Conservation (phyloP, 2,888 invertebrate genomes). For the Sinhomidia bicolor region DNA sequence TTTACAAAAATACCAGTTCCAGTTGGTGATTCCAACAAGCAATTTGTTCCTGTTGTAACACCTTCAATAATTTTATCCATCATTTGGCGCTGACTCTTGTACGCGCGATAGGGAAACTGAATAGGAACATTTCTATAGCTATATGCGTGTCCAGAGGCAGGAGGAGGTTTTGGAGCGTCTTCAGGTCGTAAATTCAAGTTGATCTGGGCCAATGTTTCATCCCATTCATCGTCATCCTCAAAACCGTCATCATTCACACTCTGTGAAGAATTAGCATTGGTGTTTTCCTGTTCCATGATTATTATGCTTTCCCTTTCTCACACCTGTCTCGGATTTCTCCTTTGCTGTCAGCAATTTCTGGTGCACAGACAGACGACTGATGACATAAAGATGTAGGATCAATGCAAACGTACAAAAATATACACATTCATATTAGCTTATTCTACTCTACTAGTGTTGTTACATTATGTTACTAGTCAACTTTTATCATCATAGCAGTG, state of each 20-base stretch:
- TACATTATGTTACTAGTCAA: too few species aligned
- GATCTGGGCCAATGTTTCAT: slow-evolving; percentile 55
- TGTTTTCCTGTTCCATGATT: too few species aligned
- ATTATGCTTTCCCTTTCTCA: too few species aligned
- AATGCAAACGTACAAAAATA: too few species aligned
- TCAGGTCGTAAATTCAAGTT: slow-evolving; percentile 11
- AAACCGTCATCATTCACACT: background rate
- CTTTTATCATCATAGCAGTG: too few species aligned
- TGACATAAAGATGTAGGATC: too few species aligned
- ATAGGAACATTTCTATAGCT: slow-evolving; percentile 56
- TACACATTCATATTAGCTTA: too few species aligned
- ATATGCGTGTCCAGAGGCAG: background rate
- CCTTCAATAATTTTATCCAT: slow-evolving; percentile 75
- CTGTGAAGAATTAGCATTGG: background rate
- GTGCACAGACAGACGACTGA: too few species aligned
- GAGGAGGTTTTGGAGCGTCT: background rate
- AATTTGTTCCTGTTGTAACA: slow-evolving; percentile 67
- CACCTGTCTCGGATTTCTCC: too few species aligned
- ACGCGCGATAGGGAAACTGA: slow-evolving; percentile 76
- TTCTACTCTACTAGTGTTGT: too few species aligned
- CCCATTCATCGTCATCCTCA: slow-evolving; percentile 64
- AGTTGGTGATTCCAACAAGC: slow-evolving; percentile 78
- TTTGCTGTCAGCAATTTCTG: too few species aligned
- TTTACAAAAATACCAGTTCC: slow-evolving; percentile 64
- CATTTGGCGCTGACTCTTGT: slow-evolving; percentile 75